phyloP scores from a whole-genome alignment of 2,113 vertebrate genomes.

The Eulemur macaco region DNA sequence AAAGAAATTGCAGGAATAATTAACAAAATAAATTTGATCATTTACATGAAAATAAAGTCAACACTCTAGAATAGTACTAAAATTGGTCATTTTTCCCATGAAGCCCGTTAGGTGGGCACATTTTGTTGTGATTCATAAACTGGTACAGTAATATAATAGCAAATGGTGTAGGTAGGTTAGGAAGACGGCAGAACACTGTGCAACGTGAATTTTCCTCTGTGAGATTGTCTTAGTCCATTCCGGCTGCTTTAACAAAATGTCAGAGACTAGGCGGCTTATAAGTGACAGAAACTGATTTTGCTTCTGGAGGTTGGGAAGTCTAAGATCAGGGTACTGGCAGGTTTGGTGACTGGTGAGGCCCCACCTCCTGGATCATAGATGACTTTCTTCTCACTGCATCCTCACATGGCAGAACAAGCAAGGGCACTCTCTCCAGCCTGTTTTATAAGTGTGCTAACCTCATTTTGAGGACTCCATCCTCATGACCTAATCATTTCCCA shows the following conservation, averaged over 20 bases:
- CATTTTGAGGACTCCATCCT: not conserved
- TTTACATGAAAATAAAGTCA: not conserved
- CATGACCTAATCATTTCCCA: no score
- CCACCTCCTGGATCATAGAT: not conserved
- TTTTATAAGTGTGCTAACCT: not conserved
- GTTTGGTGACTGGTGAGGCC: not conserved
- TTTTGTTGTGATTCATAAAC: not conserved
- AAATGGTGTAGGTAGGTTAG: not conserved
- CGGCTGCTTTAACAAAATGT: not conserved
- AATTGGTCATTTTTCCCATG: not conserved
- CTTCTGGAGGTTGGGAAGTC: not conserved
- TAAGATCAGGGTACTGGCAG: not conserved
- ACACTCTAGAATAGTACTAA: not conserved
- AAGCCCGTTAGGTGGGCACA: not conserved
- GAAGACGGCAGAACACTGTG: not conserved
- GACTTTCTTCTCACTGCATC: not conserved
- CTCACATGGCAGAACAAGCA: not conserved
- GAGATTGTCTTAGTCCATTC: not conserved
- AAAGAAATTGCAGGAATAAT: not conserved
- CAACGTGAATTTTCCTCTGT: not conserved
- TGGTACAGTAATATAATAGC: fast-evolving
- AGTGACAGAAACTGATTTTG: not conserved
- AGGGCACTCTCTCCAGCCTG: not conserved
- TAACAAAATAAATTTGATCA: not conserved
- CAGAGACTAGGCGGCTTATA: not conserved